Conservation (phyloP, 2,797 vertebrate genomes). For the Notolepis coatsorum region DNA sequence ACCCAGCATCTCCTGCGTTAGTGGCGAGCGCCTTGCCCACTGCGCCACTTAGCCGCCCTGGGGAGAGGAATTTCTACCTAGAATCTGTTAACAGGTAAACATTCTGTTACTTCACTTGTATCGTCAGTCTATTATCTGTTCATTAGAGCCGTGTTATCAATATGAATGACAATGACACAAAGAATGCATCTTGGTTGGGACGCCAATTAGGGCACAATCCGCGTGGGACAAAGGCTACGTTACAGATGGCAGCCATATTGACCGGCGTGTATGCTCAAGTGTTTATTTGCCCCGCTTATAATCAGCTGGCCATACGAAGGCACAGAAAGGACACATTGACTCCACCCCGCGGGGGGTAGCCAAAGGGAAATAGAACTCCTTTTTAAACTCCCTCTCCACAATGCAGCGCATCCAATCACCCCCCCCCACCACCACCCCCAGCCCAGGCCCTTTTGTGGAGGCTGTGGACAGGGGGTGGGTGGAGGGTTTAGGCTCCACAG, state of each 20-base stretch:
- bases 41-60: not conserved
- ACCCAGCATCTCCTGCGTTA: no score
- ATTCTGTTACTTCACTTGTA: constrained; percentile 50
- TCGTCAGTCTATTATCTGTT: constrained; percentile 64
- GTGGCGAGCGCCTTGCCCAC: no score
- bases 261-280: constrained; percentile 76
- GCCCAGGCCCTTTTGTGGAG: constrained; percentile 53
- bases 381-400: constrained; percentile 77
- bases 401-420: constrained; percentile 72
- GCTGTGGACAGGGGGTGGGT: constrained; percentile 56
- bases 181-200: constrained; percentile 65
- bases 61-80: not conserved
- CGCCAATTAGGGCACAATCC: constrained; percentile 79
- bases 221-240: constrained; percentile 75
- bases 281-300: constrained; percentile 88
- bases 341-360: constrained; percentile 76
- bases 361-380: constrained; percentile 80
- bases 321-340: constrained; percentile 80
- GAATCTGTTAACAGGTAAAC: constrained; percentile 12
- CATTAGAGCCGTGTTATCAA: constrained; percentile 70
- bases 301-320: constrained; percentile 87
- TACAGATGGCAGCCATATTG: constrained; percentile 72
- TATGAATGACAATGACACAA: constrained; percentile 59
- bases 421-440: constrained; percentile 22
- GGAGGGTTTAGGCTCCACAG: constrained; percentile 39